Evolutionary conservation across 2,888 invertebrate species (phyloP), one percentile per base, ranked within the genome.

Genomic region (Dexiosoma caninum): DNA sequence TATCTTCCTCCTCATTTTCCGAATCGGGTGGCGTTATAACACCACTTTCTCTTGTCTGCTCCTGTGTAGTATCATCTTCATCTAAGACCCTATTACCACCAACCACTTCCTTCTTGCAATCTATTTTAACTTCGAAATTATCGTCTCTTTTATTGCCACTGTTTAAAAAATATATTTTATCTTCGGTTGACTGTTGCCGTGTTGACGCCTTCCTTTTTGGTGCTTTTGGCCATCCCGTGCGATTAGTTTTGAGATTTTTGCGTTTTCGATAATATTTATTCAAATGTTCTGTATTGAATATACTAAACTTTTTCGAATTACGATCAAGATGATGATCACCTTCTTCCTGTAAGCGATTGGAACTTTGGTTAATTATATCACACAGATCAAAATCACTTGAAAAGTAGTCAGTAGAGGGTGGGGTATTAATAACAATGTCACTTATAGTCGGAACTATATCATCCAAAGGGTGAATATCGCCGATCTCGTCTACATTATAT

Each of bases 191-290:
- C 55, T 86, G 85, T 12, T 85, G 84, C 0, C 86, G 84, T 21
- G 84, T 83, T 12, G 83, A 71, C 4, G 83, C 30, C 42, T 85
- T 79, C 76, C 86, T 85, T 67, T 86, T 83, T 19, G 87, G 85
- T 0, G 84, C 92, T 92, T 87, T 91, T 91, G 96, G 96, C 96
- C 96, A 96, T 8, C 96, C 96, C 0, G 96, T 96, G 79, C 93
- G 91, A 89, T 96, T 96, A 88, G 94, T 94, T 90, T 94, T 93
- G 1, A 87, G 85, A 75, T 85, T 87, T 83, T 89, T 89, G n/a
- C 89, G 86, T 53, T 88, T 88, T 0, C 87, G 86, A 67, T 87
- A 88, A 66, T 86, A 88, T 57, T 82, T 86, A 40, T 84, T 85
- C 62, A 86, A 70, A 44, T 85, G 82, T n/a, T 83, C 78, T 7